A percentile compares a stretch with the other conserved stretches of the same genome.
Evolutionary conservation across 2,113 vertebrate species (phyloP).

Genomic region (Hippocampus mohnikei): DNA sequence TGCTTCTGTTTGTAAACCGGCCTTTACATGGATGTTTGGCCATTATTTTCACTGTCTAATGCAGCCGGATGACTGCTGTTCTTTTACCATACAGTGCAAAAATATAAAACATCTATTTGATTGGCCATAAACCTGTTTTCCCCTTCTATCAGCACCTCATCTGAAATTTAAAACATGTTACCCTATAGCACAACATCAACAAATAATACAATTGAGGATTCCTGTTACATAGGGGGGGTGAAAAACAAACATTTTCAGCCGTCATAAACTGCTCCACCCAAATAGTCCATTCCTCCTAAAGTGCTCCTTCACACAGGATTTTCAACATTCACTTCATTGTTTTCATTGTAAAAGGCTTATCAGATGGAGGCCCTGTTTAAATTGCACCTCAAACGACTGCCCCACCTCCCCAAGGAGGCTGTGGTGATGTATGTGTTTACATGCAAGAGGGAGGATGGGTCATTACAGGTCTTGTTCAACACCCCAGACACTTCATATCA

Average conservation of each 20-base stretch:
- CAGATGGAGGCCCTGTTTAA: slow-evolving; percentile 48
- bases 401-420: slow-evolving; percentile 19
- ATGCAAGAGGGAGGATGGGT: slow-evolving; percentile 4
- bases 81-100: neutral
- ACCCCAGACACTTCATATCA: slow-evolving; percentile 19
- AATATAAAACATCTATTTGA: neutral
- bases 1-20: neutral
- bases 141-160: neutral
- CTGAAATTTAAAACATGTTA: slow-evolving; percentile 37
- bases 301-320: slow-evolving; percentile 32
- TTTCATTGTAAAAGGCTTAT: slow-evolving; percentile 56
- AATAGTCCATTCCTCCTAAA: slow-evolving; percentile 44
- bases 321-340: slow-evolving; percentile 47
- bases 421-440: slow-evolving; percentile 7
- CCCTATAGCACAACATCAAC: slow-evolving; percentile 16
- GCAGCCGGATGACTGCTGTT: neutral
- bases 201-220: slow-evolving; percentile 41
- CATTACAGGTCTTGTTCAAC: slow-evolving; percentile 1
- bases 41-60: neutral
- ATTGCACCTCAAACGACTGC: slow-evolving; percentile 24
- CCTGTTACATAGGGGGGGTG: slow-evolving; percentile 28
- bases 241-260: slow-evolving; percentile 27
- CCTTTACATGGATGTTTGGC: neutral
- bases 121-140: slow-evolving; percentile 13
- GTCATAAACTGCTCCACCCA: slow-evolving; percentile 44